Conservation (phyloP, 2,113 vertebrate species). For the Chaetodon trifascialis region DNA sequence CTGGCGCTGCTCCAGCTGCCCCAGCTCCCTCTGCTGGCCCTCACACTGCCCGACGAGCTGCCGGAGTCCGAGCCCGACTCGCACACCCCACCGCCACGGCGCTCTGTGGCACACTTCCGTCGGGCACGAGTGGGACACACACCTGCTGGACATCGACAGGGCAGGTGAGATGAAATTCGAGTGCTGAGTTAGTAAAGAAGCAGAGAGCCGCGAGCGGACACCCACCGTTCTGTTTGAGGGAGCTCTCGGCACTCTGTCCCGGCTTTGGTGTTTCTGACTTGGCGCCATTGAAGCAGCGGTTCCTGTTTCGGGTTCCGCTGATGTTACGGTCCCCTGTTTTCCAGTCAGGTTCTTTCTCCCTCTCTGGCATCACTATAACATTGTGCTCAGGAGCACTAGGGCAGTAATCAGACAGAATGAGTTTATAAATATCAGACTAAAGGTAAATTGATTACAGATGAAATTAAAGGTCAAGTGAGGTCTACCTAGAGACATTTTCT, state of each 20-base stretch:
- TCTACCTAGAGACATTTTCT: conserved; percentile 78
- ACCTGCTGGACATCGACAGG: conserved; percentile 54
- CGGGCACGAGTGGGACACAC: conserved; percentile 75
- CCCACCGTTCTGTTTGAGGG: conserved; percentile 82
- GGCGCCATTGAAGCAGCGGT: conserved; percentile 81
- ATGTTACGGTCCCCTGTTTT: conserved; percentile 77
- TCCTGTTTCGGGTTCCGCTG: conserved; percentile 77
- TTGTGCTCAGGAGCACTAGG: conserved; percentile 88
- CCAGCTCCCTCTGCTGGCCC: conserved; percentile 96
- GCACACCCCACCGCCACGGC: conserved; percentile 86
- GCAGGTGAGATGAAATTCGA: not conserved
- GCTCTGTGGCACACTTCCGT: conserved; percentile 86
- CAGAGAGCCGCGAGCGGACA: too few species aligned
- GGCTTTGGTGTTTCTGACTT: conserved; percentile 83
- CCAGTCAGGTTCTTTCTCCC: conserved; percentile 86
- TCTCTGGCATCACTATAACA: conserved; percentile 81
- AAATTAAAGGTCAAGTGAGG: not conserved
- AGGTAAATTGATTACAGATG: not conserved
- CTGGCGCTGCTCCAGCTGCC: conserved; percentile 98
- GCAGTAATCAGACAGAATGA: not conserved
- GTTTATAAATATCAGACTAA: not conserved
- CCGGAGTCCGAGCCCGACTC: conserved; percentile 96
- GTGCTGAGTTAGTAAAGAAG: too few species aligned
- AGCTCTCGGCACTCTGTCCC: conserved; percentile 63
- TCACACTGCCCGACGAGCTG: conserved; percentile 93